Percentiles rank a stretch among this genome's conserved stretches.
Conservation (phyloP, 1,140 invertebrate genomes). For the Mycetomoellerius zeteki region DNA sequence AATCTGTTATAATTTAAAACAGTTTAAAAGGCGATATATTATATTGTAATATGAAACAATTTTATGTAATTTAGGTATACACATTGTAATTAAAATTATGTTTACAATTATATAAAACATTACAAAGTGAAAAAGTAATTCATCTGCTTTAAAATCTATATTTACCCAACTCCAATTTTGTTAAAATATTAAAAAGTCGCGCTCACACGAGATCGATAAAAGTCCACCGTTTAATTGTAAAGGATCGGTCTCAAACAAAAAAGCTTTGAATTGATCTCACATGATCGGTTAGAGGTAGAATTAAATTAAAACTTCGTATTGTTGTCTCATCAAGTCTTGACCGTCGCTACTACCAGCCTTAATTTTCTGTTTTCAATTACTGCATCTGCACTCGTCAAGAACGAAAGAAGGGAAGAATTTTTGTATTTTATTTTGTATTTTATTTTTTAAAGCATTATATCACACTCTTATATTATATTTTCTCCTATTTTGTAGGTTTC, state of each 20-base stretch:
- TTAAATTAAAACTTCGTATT: constrained; percentile 31
- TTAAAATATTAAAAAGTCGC: background rate
- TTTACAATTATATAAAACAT: too few relatives aligned
- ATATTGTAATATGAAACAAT: too few relatives aligned
- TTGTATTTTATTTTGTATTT: too few relatives aligned
- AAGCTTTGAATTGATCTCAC: background rate
- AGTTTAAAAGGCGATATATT: too few relatives aligned
- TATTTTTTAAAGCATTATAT: too few relatives aligned
- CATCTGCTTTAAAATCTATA: background rate
- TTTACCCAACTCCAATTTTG: background rate
- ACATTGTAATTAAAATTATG: too few relatives aligned
- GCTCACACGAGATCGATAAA: background rate
- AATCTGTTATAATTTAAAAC: too few relatives aligned
- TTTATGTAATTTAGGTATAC: too few relatives aligned
- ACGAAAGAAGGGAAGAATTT: background rate
- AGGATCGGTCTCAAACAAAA: background rate
- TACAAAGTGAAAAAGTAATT: background rate
- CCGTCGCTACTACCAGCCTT: background rate
- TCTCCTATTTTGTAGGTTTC: background rate
- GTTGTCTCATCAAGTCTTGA: background rate
- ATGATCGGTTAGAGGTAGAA: background rate
- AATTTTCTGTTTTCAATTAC: constrained; percentile 3
- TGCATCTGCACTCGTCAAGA: background rate
- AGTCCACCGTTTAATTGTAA: background rate
- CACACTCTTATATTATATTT: too few relatives aligned